Percentiles rank a stretch among this genome's conserved stretches.
Conservation (phyloP, 2,888 invertebrate genomes). For the Leucoma salicis region DNA sequence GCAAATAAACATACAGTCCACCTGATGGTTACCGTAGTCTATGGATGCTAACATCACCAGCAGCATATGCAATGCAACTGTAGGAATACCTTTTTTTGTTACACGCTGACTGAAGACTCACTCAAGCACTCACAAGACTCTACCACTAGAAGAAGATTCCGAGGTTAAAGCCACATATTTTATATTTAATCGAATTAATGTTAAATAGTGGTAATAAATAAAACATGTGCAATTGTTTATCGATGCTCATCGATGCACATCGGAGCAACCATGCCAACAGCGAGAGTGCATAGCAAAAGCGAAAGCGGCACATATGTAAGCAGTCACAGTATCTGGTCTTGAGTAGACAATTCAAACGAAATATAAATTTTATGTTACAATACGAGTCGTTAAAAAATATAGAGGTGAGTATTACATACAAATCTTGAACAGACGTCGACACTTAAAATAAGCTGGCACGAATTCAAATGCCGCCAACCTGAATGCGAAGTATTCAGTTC, state of each 20-base stretch:
- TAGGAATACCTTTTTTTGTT: no score
- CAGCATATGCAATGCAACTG: no score
- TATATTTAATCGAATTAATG: no score
- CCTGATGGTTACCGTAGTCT: no score
- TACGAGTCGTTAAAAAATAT: conserved; percentile 58
- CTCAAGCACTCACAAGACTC: no score
- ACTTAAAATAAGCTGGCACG: conserved; percentile 81
- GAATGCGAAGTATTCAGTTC: conserved; percentile 77
- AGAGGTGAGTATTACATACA: conserved; percentile 61
- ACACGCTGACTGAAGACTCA: no score
- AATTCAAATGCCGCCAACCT: conserved; percentile 77
- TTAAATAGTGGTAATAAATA: no score
- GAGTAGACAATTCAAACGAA: conserved; percentile 18
- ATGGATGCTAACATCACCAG: no score
- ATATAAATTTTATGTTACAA: conserved; percentile 47
- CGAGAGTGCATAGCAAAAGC: conserved; percentile 64
- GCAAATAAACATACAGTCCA: no score
- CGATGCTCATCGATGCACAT: conserved; percentile 51
- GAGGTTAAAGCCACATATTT: no score
- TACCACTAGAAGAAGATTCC: no score
- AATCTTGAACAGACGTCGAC: conserved; percentile 74
- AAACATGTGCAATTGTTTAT: conserved; percentile 44
- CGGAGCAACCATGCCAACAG: conserved; percentile 40
- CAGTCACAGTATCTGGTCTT: background rate
- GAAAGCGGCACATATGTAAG: conserved; percentile 43